Evolutionary conservation across 2,113 vertebrate species (phyloP).

Genomic region (Heterocephalus glaber): DNA sequence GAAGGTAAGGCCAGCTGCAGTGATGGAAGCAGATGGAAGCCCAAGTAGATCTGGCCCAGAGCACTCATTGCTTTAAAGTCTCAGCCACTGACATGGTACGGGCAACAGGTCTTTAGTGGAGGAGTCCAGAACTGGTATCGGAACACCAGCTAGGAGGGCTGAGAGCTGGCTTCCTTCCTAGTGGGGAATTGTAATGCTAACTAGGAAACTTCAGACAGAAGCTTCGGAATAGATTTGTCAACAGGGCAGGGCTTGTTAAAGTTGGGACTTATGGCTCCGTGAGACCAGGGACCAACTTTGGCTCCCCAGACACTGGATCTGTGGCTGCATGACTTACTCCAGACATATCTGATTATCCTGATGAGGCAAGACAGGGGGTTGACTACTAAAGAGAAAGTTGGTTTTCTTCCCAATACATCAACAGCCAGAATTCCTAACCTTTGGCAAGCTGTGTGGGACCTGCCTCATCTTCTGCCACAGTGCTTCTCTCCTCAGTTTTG

Average conservation of each 20-base stretch:
- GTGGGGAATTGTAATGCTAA: not conserved
- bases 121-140: no score
- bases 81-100: not conserved
- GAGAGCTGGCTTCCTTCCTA: not conserved
- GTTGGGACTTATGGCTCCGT: not conserved
- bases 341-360: not conserved
- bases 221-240: not conserved
- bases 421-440: not conserved
- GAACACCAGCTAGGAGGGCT: not conserved
- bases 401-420: not conserved
- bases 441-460: not conserved
- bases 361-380: not conserved
- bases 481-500: not conserved
- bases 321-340: not conserved
- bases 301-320: not conserved
- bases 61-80: not conserved
- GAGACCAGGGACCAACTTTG: not conserved
- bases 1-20: not conserved
- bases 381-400: not conserved
- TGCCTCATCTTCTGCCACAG: not conserved
- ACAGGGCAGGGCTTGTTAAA: not conserved
- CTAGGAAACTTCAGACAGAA: not conserved
- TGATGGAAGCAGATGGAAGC: not conserved
- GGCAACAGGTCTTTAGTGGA: not conserved
- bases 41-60: not conserved